Conservation (phyloP, 2,888 invertebrate species). For the Agonum fuliginosum region DNA sequence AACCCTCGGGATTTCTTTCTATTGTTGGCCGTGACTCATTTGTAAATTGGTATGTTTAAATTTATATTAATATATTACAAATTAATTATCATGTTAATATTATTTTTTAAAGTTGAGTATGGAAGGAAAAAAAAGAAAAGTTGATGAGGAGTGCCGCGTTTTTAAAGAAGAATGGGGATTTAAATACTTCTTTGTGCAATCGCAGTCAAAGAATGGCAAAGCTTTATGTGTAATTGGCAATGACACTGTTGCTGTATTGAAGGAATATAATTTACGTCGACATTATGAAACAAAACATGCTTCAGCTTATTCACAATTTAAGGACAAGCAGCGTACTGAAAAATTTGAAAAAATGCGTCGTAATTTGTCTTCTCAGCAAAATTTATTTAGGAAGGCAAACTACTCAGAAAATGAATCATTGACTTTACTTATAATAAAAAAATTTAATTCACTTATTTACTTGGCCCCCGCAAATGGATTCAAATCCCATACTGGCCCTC, state of each 20-base stretch:
- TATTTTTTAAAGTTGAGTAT: constrained; percentile 29
- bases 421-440: constrained; percentile 26
- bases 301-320: constrained; percentile 31
- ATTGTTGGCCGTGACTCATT: neutral
- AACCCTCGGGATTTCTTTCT: neutral
- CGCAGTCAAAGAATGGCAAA: constrained; percentile 39
- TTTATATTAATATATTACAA: constrained; percentile 26
- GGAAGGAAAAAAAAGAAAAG: constrained; percentile 34
- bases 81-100: constrained; percentile 26
- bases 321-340: constrained; percentile 40
- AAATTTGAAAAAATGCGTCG: constrained; percentile 35
- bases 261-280: constrained; percentile 25
- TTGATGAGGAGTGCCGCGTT: constrained; percentile 37
- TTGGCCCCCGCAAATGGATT: constrained; percentile 39
- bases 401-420: constrained; percentile 18
- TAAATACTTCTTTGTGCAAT: constrained; percentile 32
- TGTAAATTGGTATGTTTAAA: constrained; percentile 26
- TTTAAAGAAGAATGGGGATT: constrained; percentile 32
- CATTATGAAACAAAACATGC: constrained; percentile 40
- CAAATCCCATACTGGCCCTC: constrained; percentile 46
- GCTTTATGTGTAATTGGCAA: constrained; percentile 23
- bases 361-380: constrained; percentile 26
- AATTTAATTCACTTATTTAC: constrained; percentile 48
- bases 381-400: constrained; percentile 26
- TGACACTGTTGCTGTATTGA: constrained; percentile 35